Conservation (phyloP, 2,113 vertebrate species). For the Pimephales promelas region DNA sequence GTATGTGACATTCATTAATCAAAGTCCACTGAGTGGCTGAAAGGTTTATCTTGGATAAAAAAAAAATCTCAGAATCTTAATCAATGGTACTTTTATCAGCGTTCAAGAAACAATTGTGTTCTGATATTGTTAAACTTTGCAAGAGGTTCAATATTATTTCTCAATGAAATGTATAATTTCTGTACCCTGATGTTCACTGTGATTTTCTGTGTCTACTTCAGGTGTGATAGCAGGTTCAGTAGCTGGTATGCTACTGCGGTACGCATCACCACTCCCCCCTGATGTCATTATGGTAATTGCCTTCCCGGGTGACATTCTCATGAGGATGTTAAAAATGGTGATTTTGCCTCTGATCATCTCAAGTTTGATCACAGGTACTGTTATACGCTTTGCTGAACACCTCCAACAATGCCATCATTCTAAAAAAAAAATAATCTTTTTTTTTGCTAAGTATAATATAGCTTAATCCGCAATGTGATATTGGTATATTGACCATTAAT, state of each 20-base stretch:
- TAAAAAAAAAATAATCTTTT: neutral
- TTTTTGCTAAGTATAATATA: neutral
- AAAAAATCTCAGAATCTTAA: neutral
- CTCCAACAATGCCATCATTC: neutral
- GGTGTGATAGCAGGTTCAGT: conserved; percentile 92
- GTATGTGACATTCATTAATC: neutral
- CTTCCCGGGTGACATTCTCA: conserved; percentile 97
- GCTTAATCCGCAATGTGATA: neutral
- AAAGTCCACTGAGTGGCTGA: neutral
- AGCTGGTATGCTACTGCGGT: conserved; percentile 86
- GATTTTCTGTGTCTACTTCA: conserved; percentile 59
- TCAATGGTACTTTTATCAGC: neutral
- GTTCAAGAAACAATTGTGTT: neutral
- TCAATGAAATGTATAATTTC: neutral
- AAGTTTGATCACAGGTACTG: conserved; percentile 95
- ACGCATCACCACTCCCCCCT: conserved; percentile 88
- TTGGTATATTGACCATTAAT: too few species aligned
- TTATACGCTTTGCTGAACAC: neutral
- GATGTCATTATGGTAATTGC: conserved; percentile 93
- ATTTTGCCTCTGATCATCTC: conserved; percentile 97
- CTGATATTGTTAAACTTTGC: neutral
- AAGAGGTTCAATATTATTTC: neutral
- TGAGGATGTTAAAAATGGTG: conserved; percentile 99
- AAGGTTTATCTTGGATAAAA: neutral
- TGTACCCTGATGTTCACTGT: conserved; percentile 12